Evolutionary conservation across 2,113 vertebrate species (phyloP).

Genomic region (Saccopteryx leptura): DNA sequence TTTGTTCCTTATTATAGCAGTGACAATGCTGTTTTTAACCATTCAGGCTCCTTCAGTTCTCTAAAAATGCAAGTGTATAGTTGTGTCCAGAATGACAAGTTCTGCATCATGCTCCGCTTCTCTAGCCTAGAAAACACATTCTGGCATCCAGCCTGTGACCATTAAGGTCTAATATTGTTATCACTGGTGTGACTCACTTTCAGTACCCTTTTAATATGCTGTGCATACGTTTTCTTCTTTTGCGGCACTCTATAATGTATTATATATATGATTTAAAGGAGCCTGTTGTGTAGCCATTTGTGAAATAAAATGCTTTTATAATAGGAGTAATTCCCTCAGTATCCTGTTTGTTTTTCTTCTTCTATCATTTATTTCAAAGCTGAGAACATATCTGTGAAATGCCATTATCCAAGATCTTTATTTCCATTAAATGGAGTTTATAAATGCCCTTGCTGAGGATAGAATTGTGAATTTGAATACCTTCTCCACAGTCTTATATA

Average conservation of each 20-base stretch:
- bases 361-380: slow-evolving; percentile 44
- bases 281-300: background rate
- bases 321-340: background rate
- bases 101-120: slow-evolving; percentile 1
- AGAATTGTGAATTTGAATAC: slow-evolving; percentile 37
- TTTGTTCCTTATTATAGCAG: slow-evolving; percentile 4
- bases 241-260: background rate
- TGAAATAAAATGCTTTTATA: slow-evolving; percentile 36
- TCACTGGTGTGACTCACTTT: background rate
- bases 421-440: slow-evolving; percentile 25
- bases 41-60: background rate
- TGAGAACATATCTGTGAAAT: slow-evolving; percentile 34
- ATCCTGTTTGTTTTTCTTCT: slow-evolving; percentile 39
- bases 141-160: background rate
- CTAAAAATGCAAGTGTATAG: background rate
- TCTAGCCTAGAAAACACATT: background rate
- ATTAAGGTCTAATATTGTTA: background rate
- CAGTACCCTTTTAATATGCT: background rate
- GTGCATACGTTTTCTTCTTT: background rate
- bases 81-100: background rate
- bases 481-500: background rate
- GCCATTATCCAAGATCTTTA: background rate
- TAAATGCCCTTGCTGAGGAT: background rate
- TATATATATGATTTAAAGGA: slow-evolving; percentile 25
- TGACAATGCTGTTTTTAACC: slow-evolving; percentile 27